phyloP scores from a whole-genome alignment of 1,140 invertebrate species.

The Cyrtorhinus lividipennis region DNA sequence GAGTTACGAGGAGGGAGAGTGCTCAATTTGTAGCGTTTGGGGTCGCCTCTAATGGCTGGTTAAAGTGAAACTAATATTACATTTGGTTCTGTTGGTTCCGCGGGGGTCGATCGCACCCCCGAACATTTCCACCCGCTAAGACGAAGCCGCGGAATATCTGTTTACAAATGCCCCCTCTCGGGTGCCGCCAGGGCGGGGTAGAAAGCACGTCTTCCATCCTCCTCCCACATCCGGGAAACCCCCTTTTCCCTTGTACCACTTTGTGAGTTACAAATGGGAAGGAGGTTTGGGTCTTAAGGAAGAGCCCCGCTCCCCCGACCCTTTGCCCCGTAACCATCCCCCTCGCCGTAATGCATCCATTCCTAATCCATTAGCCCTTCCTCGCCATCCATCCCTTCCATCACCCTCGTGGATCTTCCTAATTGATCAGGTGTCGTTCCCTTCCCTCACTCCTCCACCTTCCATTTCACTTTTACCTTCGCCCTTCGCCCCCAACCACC shows the following conservation, averaged over 20 bases:
- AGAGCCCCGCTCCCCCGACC: too few species aligned
- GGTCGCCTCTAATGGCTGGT: background rate
- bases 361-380: conserved; percentile 1
- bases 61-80: background rate
- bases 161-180: background rate
- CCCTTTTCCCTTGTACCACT: background rate
- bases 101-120: too few species aligned
- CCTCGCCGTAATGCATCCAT: conserved; percentile 1
- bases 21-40: background rate
- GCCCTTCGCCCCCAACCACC: background rate
- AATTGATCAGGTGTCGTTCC: conserved; percentile 9
- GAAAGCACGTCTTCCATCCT: background rate
- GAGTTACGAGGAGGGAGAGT: background rate
- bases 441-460: background rate
- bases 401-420: background rate
- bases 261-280: background rate
- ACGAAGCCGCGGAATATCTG: background rate
- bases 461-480: too few species aligned
- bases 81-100: background rate
- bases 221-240: background rate
- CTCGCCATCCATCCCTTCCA: background rate
- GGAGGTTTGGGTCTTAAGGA: too few species aligned
- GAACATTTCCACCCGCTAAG: background rate
- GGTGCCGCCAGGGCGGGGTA: too few species aligned
- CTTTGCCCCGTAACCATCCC: too few species aligned